Evolutionary conservation across 2,113 vertebrate genomes (phyloP).

Genomic region (Glaucomys volans): DNA sequence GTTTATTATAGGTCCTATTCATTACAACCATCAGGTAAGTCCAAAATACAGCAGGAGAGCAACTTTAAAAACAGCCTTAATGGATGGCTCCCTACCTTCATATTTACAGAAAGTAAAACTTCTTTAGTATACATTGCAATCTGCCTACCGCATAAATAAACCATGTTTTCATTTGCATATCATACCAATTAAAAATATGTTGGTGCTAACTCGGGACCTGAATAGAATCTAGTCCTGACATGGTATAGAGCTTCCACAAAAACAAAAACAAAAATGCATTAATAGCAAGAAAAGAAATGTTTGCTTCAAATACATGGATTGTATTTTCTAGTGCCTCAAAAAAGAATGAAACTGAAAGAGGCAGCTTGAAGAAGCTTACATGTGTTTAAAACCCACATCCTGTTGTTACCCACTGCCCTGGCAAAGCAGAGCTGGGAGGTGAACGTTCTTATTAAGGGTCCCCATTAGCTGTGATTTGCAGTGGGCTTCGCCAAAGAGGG

Average conservation of each 20-base stretch:
- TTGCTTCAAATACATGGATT: conserved; percentile 27
- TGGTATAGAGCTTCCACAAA: neutral
- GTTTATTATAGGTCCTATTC: neutral
- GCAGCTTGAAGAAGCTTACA: conserved; percentile 56
- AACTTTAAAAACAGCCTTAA: too few relatives aligned
- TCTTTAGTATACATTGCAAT: neutral
- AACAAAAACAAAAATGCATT: neutral
- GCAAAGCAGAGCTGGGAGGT: conserved; percentile 81
- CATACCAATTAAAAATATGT: neutral
- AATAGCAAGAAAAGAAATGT: neutral
- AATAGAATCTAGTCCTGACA: neutral
- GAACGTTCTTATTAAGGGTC: conserved; percentile 79
- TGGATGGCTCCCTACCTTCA: neutral
- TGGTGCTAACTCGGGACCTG: neutral
- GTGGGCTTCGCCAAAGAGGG: conserved; percentile 75
- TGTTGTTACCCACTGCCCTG: conserved; percentile 85
- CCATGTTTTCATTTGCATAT: neutral
- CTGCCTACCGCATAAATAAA: neutral
- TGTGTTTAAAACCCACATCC: conserved; percentile 87
- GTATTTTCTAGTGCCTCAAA: conserved; percentile 43
- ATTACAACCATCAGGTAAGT: neutral
- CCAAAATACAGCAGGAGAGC: neutral
- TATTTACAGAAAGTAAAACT: conserved; percentile 62
- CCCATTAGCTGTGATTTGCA: conserved; percentile 79
- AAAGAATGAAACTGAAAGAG: conserved; percentile 76